These are phyloP conservation scores for Dexiosoma caninum DNA, from an alignment of 2,888 invertebrate genomes.

Conservation along the genomic window DNA sequence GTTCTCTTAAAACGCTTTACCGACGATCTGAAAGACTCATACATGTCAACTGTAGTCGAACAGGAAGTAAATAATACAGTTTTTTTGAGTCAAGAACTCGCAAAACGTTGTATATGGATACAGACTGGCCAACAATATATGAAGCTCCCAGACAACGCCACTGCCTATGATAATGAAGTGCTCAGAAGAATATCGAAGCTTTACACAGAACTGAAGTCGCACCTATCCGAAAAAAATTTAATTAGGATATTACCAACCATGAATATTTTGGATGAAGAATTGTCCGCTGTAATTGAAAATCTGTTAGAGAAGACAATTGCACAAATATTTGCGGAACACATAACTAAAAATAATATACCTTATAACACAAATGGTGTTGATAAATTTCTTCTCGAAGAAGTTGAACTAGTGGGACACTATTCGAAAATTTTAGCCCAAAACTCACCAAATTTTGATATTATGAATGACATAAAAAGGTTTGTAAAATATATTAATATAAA, in stretches of 20 bases:
- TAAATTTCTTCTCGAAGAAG: constrained; percentile 85
- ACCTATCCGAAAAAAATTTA: constrained; percentile 86
- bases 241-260: constrained; percentile 79
- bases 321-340: constrained; percentile 83
- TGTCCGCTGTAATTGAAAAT: constrained; percentile 81
- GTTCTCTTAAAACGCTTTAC: constrained; percentile 85
- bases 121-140: constrained; percentile 82
- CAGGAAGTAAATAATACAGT: constrained; percentile 91
- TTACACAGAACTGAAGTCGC: constrained; percentile 86
- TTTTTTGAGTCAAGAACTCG: constrained; percentile 87
- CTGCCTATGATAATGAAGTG: constrained; percentile 82
- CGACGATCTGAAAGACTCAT: constrained; percentile 87
- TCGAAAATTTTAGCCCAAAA: constrained; percentile 84
- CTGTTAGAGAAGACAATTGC: constrained; percentile 84
- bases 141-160: constrained; percentile 78
- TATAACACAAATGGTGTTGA: constrained; percentile 85
- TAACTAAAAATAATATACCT: constrained; percentile 80
- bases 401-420: constrained; percentile 83
- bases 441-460: constrained; percentile 76
- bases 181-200: constrained; percentile 84
- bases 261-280: constrained; percentile 75
- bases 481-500: too few relatives aligned
- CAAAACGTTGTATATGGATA: constrained; percentile 89
- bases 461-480: constrained; percentile 74
- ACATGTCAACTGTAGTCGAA: constrained; percentile 88